Percentiles rank a stretch among this genome's conserved stretches.
Conservation (phyloP, 2,113 vertebrate species). For the Gallinago undulata region DNA sequence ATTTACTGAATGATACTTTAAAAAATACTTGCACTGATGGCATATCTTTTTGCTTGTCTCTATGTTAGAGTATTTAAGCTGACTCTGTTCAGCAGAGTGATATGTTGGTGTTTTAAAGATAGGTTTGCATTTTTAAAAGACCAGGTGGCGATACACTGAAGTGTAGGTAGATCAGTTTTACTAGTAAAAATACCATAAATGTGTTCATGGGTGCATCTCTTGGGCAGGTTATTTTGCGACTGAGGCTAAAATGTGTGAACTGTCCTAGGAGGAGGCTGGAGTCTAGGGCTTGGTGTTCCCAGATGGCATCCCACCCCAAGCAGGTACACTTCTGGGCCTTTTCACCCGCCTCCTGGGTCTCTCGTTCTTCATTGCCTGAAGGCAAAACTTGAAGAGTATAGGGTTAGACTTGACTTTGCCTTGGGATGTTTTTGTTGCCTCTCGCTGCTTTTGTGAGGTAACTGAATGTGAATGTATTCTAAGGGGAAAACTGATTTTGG, state of each 20-base stretch:
- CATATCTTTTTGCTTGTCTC: not conserved
- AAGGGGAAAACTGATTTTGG: not conserved
- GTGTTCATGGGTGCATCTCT: not conserved
- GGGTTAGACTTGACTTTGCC: not conserved
- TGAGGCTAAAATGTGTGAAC: not conserved
- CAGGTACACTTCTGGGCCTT: not conserved
- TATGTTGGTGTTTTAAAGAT: not conserved
- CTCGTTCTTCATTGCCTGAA: not conserved
- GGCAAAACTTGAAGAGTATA: not conserved
- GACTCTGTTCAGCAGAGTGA: not conserved
- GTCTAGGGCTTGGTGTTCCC: not conserved
- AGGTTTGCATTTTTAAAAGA: not conserved
- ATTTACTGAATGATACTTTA: not conserved
- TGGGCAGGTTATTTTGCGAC: not conserved
- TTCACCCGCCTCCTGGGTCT: not conserved
- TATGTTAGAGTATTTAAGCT: not conserved
- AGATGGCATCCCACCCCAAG: not conserved
- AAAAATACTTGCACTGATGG: not conserved
- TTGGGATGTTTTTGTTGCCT: not conserved
- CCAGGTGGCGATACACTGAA: not conserved
- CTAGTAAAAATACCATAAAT: not conserved
- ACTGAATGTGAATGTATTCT: not conserved
- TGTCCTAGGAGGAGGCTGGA: not conserved
- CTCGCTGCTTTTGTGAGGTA: not conserved
- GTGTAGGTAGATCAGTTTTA: not conserved